These are phyloP conservation scores for Phalanger gymnotis DNA, from an alignment of 2,797 vertebrate species.

Conservation along the genomic window DNA sequence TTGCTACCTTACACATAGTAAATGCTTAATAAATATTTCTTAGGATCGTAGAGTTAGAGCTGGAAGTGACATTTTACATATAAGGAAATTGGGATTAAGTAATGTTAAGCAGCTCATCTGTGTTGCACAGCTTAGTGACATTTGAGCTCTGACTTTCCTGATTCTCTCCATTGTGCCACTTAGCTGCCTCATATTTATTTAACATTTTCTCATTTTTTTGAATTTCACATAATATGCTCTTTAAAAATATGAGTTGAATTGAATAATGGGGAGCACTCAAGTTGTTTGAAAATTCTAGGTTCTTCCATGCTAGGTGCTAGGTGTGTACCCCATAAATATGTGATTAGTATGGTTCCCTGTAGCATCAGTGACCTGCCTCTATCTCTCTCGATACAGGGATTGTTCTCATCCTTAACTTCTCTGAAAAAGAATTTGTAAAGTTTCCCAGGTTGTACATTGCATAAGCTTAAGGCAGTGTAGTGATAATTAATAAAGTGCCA, in stretches of 20 bases:
- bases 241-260: not conserved
- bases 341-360: conserved; percentile 34
- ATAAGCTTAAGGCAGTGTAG: conserved; percentile 44
- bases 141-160: not conserved
- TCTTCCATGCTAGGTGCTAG: conserved; percentile 43
- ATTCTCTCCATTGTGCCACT: not conserved
- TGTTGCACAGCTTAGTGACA: not conserved
- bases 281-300: not conserved
- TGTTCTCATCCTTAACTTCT: rapidly evolving
- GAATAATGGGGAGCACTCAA: not conserved
- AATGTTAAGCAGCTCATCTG: not conserved
- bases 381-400: conserved; percentile 20
- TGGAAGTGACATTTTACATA: not conserved
- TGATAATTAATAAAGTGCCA: conserved; percentile 78
- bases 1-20: not conserved
- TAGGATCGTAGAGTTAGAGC: not conserved
- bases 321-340: conserved; percentile 18
- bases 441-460: conserved; percentile 45
- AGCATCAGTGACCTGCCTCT: not conserved
- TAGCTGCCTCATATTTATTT: not conserved
- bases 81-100: not conserved
- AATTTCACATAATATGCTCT: not conserved
- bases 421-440: conserved; percentile 67
- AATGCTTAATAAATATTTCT: not conserved
- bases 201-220: not conserved